Evolutionary conservation across 2,113 vertebrate genomes (phyloP), one percentile per base, ranked within the genome.

Genomic region (Prunella himalayana): DNA sequence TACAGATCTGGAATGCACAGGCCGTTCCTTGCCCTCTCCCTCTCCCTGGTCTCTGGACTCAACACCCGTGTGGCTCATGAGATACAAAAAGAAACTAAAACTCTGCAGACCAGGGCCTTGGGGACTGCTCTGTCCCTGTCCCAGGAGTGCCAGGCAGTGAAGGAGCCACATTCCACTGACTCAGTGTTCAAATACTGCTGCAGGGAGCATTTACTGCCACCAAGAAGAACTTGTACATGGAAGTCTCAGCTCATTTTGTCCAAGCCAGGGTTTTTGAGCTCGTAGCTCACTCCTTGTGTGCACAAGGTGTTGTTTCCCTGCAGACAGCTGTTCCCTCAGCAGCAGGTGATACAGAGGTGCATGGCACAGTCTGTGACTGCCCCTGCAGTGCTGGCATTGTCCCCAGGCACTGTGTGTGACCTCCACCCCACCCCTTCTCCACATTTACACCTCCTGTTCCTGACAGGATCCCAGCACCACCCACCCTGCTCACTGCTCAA

Each of bases 191-290:
- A 86, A 64, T 2, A 30, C 27, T 10, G 57, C 76, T 70, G 89
- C 87, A 60, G 61, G 6, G 44, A 71, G 57, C 41, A 4, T 49
- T 49, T 84, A 10, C 85, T 42, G 27, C 51, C 60, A 65, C 61
- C 25, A 24, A 37, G 25, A 21, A 49, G 42, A 73, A 50, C 3
- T 56, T 37, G 76, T 3, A 24, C 0, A 4, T 41, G 2, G 0
- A 25, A 47, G 37, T 25, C 82, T 47, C 70, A n/a, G 75, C 61
- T 64, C 23, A 22, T 88, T 92, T 82, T 69, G 47, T 39, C 35
- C 66, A 35, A 76, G 61, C 12, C 88, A 30, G 47, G 60, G 24
- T 54, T 89, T 54, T 20, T 39, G 4, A 73, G 13, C 35, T 50
- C 3, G 4, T 10, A 28, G 59, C 79, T 92, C 76, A 18, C 30